phyloP scores from a whole-genome alignment of 2,888 invertebrate species.

The Campaea margaritaria region DNA sequence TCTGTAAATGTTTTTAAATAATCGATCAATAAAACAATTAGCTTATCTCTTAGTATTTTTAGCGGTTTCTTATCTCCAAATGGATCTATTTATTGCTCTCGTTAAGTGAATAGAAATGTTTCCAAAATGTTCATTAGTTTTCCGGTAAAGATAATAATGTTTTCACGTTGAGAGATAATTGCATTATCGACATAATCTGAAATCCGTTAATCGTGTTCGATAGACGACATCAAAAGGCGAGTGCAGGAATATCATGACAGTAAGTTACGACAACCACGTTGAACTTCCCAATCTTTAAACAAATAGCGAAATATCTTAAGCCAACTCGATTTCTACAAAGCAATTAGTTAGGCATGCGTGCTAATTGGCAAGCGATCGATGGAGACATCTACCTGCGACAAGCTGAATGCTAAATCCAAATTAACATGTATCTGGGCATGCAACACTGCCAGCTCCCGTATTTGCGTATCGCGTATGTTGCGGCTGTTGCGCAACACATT shows the following conservation, averaged over 20 bases:
- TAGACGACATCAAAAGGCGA: constrained; percentile 9
- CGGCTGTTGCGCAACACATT: constrained; percentile 76
- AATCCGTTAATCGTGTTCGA: constrained; percentile 1
- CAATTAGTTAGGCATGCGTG: constrained; percentile 9
- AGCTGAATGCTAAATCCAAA: constrained; percentile 38
- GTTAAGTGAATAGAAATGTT: constrained; percentile 36
- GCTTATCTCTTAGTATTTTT: neutral
- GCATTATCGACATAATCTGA: constrained; percentile 18
- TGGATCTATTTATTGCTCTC: constrained; percentile 4
- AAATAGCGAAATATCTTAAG: neutral
- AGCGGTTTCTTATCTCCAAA: constrained; percentile 18
- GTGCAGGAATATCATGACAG: neutral
- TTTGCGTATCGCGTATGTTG: constrained; percentile 72
- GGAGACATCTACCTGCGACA: constrained; percentile 6
- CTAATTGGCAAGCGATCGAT: constrained; percentile 16
- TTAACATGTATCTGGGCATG: constrained; percentile 44
- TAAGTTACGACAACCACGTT: neutral
- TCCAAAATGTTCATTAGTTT: constrained; percentile 13
- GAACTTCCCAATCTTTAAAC: too few species aligned
- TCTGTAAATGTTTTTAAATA: neutral
- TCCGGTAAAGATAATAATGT: constrained; percentile 20
- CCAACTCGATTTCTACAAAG: neutral
- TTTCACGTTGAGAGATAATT: constrained; percentile 20
- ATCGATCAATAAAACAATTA: constrained; percentile 3
- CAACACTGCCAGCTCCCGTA: constrained; percentile 57